Evolutionary conservation across 2,888 invertebrate genomes (phyloP).

Genomic region (Drosophila hawaiiensis): DNA sequence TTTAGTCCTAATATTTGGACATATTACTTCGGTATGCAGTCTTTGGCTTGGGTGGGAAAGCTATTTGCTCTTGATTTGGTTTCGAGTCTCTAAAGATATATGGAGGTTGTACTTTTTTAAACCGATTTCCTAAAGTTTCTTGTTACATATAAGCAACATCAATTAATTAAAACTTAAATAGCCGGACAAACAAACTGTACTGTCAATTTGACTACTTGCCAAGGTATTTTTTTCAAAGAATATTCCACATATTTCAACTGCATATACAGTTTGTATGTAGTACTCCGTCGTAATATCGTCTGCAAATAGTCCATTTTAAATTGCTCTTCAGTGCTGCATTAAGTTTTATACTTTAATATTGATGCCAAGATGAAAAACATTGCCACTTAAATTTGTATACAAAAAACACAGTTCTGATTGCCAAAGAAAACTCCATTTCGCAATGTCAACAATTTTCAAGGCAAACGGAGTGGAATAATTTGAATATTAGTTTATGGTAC

Average conservation of each 20-base stretch:
- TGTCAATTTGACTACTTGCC: background rate
- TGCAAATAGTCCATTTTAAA: background rate
- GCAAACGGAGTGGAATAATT: conserved; percentile 13
- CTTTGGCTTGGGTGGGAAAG: background rate
- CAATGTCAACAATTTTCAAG: background rate
- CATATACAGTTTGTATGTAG: too few relatives aligned
- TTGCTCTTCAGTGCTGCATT: background rate
- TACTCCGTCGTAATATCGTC: background rate
- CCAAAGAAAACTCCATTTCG: background rate
- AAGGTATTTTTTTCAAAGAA: background rate
- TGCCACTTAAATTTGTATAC: background rate
- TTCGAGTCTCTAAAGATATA: background rate
- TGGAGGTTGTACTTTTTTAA: background rate
- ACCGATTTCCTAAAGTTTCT: background rate
- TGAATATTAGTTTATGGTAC: conserved; percentile 11
- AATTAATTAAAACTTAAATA: background rate
- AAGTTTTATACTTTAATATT: background rate
- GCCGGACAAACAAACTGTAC: background rate
- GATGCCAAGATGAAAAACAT: background rate
- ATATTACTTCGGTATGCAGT: background rate
- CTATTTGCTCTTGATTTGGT: background rate
- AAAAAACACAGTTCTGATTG: background rate
- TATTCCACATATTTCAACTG: background rate
- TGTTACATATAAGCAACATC: background rate
- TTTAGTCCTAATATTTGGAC: background rate